Base-by-base conservation (phyloP, 2,888 invertebrate species). In the Seladonia tumulorum region DNA sequence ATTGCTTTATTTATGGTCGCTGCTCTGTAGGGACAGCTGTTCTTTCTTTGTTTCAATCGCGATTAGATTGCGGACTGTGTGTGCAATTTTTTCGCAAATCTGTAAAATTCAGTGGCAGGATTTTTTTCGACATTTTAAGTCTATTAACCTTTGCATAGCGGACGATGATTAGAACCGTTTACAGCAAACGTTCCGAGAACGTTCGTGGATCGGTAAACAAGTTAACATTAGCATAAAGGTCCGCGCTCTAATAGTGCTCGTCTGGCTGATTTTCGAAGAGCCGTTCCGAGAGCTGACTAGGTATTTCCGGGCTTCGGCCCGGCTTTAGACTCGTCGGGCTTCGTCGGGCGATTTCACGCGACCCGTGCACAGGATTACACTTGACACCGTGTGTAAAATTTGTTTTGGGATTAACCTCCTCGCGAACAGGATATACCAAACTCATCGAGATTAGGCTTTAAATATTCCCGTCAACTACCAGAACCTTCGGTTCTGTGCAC, bases 1-100 rank as follows among this genome's bases (percentile, higher is more conserved):
- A 76, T 79, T 42, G 57, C 57, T 60, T 35, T 72, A 45, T 66
- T 73, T 29, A 60, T 78, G 5, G 18, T 4, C 22, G 8, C 12
- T 8, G 5, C 35, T 22, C 22, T 14, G 49, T 5, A 0, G 0
- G 14, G 14, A 63, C 25, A 22, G 2, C 60, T 45, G 45, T 10
- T 47, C 25, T 5, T 29, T 12, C 18, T 63, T 57, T 12, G 57
- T 12, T n/a, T 16, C 16, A 8, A 2, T 29, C 1, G 1, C 16
- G 29, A 63, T 63, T 63, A 63, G 0, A 29, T 29, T 5, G 63
- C 16, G 7, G 18, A 29, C 25, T 18, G 5, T 16, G 5, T 16
- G 14, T 18, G 5, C 16, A 1, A 16, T 18, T 7, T 29, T 16
- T 63, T 63, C 57, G 57, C 12, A n/a, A 10, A 12, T n/a, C 7